Percentiles rank a stretch among this genome's conserved stretches.
phyloP scores from a whole-genome alignment of 2,797 vertebrate genomes.

The Poeciliopsis gracilis region DNA sequence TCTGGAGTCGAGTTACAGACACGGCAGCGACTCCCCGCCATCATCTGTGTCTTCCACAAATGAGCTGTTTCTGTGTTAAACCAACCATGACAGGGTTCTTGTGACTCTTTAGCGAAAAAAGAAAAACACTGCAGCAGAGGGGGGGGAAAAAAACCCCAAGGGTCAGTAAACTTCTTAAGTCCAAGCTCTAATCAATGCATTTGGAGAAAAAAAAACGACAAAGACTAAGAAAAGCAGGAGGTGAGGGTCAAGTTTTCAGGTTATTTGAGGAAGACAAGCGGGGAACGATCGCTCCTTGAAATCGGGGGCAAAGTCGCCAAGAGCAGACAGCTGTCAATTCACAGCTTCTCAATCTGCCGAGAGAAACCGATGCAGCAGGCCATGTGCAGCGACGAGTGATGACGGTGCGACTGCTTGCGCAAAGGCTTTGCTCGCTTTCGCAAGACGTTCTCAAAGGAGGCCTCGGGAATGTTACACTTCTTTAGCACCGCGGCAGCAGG shows the following conservation, averaged over 20 bases:
- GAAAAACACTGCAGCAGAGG: background rate
- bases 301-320: conserved; percentile 23
- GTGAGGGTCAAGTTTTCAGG: background rate
- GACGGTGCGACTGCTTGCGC: background rate
- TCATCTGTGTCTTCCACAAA: conserved; percentile 43
- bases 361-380: conserved; percentile 17
- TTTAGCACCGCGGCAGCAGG: background rate
- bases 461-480: conserved; percentile 31
- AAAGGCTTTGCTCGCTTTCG: background rate
- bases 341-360: background rate
- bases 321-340: conserved; percentile 23
- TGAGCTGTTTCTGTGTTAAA: conserved; percentile 29
- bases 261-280: background rate
- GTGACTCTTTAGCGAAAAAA: conserved; percentile 8
- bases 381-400: conserved; percentile 17
- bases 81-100: conserved; percentile 47
- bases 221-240: too few species aligned
- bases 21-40: conserved; percentile 56
- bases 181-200: background rate
- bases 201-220: too few species aligned
- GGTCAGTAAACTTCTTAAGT: conserved; percentile 5
- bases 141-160: too few species aligned
- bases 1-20: conserved; percentile 48
- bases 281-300: conserved; percentile 32
- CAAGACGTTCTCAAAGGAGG: background rate